Evolutionary conservation across 2,888 invertebrate species (phyloP).

Genomic region (Acleris holmiana): DNA sequence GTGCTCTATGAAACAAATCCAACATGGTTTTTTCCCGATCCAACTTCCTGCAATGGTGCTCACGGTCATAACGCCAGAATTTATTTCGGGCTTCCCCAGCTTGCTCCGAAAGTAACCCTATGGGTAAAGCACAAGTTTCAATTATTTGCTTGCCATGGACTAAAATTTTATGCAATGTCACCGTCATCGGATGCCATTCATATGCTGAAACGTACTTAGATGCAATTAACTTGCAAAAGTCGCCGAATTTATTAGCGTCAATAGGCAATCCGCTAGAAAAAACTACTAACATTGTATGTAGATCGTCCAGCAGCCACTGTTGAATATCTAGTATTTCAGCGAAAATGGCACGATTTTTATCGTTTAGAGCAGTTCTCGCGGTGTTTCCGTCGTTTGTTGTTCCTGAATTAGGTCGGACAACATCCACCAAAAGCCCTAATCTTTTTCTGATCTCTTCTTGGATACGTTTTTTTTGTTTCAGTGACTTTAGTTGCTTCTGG

Average conservation of each 20-base stretch:
- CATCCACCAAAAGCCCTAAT: not conserved
- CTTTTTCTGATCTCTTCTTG: conserved; percentile 2
- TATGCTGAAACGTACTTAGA: not conserved
- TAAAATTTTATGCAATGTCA: not conserved
- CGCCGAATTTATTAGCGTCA: not conserved
- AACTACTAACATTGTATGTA: not conserved
- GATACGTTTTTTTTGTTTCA: conserved; percentile 24
- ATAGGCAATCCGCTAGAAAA: not conserved
- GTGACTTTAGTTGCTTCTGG: conserved; percentile 2
- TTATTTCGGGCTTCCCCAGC: not conserved
- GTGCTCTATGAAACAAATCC: not conserved
- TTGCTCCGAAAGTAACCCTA: not conserved
- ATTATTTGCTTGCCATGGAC: not conserved
- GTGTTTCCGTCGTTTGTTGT: conserved; percentile 23
- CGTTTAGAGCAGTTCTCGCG: not conserved
- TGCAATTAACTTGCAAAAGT: not conserved
- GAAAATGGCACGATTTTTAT: conserved; percentile 10
- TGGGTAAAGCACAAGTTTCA: not conserved
- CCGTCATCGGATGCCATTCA: conserved; percentile 1
- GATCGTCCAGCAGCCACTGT: too few relatives aligned
- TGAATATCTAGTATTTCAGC: conserved; percentile 1
- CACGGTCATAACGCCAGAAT: not conserved
- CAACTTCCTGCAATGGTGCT: not conserved
- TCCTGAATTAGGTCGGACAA: conserved; percentile 2
- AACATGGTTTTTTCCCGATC: not conserved